Percentiles rank a stretch among this genome's conserved stretches.
phyloP scores from a whole-genome alignment of 2,888 invertebrate species.

The Caenorhabditis wallacei region DNA sequence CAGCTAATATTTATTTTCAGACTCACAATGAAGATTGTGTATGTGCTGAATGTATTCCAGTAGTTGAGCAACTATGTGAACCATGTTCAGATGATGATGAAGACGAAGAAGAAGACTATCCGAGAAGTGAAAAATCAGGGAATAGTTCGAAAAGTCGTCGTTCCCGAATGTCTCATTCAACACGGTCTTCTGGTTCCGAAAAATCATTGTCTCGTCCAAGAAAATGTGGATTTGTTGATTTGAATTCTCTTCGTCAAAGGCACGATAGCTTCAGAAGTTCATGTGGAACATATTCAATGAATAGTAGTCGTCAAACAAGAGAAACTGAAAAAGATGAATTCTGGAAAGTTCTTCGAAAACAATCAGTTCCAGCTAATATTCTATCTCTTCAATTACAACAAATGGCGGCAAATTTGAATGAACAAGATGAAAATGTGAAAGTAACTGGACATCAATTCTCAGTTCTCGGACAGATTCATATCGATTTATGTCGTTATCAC shows the following conservation, averaged over 20 bases:
- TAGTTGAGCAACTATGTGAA: conserved; percentile 61
- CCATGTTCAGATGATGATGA: conserved; percentile 62
- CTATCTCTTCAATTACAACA: conserved; percentile 81
- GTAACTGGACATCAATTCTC: conserved; percentile 82
- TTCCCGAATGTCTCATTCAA: conserved; percentile 37
- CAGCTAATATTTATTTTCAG: conserved; percentile 17
- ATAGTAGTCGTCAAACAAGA: conserved; percentile 71
- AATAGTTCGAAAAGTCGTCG: conserved; percentile 24
- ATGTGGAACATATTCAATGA: conserved; percentile 63
- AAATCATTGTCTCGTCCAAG: conserved; percentile 29
- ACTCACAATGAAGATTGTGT: conserved; percentile 63
- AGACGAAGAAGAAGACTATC: conserved; percentile 54
- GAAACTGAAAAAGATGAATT: conserved; percentile 77
- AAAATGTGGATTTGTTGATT: conserved; percentile 56
- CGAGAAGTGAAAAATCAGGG: conserved; percentile 39
- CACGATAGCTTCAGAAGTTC: conserved; percentile 63
- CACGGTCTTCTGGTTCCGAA: conserved; percentile 49
- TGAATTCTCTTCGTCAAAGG: conserved; percentile 57
- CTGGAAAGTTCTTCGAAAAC: conserved; percentile 75
- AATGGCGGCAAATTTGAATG: conserved; percentile 30
- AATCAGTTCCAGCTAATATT: conserved; percentile 77
- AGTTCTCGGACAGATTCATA: conserved; percentile 85
- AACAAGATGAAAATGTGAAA: conserved; percentile 11
- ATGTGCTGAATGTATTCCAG: conserved; percentile 61
- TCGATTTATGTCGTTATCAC: conserved; percentile 86